phyloP scores from a whole-genome alignment of 2,113 vertebrate genomes.

The Pterocles orientalis region DNA sequence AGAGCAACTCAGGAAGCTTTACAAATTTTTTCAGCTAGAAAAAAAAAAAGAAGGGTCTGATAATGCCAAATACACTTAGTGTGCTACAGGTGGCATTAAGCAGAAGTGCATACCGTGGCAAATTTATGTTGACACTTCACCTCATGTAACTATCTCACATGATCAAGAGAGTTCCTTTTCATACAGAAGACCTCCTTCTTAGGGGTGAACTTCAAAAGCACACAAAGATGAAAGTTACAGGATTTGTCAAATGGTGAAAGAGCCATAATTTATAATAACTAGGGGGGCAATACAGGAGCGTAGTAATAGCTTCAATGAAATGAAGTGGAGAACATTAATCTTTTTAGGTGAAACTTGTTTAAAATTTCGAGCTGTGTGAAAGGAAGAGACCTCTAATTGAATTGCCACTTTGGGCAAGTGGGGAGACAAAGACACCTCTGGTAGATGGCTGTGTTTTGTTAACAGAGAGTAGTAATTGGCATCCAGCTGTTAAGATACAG shows the following conservation, averaged over 20 bases:
- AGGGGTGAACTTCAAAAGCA: conserved; percentile 9
- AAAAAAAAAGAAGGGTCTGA: not conserved
- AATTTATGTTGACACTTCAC: not conserved
- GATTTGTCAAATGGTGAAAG: not conserved
- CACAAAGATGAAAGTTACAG: not conserved
- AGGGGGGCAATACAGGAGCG: not conserved
- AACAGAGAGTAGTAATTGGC: conserved; percentile 6
- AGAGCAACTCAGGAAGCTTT: not conserved
- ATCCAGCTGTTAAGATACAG: not conserved
- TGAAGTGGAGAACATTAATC: not conserved
- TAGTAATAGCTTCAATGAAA: not conserved
- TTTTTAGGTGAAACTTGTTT: not conserved
- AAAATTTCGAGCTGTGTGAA: not conserved
- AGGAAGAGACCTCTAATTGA: conserved; percentile 29
- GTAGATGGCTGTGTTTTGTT: not conserved
- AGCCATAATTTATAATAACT: conserved; percentile 10
- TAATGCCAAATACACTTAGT: not conserved
- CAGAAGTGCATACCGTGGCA: not conserved
- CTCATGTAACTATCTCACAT: not conserved
- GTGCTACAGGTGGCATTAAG: not conserved
- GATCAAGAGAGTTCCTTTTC: not conserved
- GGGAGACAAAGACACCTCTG: not conserved
- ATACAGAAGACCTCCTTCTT: not conserved
- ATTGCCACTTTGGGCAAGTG: not conserved
- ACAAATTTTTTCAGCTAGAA: not conserved